Conservation (phyloP, 2,113 vertebrate species). For the Psammodynastes pulverulentus region DNA sequence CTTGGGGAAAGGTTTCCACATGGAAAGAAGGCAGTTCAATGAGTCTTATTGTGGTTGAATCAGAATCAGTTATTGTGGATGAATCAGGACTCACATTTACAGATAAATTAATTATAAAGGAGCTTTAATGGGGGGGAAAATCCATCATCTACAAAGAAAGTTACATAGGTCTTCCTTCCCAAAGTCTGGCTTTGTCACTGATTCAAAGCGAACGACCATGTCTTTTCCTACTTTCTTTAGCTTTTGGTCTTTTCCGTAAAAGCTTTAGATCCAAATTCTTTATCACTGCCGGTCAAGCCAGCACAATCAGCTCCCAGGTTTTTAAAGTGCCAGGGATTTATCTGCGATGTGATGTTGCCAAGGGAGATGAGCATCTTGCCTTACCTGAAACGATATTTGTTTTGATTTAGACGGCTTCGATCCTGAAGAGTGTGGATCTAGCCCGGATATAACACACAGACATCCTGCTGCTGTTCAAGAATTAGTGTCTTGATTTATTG, state of each 20-base stretch:
- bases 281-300: neutral
- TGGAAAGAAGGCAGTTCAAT: no score
- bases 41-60: neutral
- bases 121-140: neutral
- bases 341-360: neutral
- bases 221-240: neutral
- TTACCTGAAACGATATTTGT: neutral
- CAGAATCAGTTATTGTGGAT: no score
- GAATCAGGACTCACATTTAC: neutral
- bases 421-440: neutral
- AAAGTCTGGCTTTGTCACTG: neutral
- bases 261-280: neutral
- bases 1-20: neutral
- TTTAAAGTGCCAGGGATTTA: no score
- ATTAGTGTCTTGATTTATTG: no score
- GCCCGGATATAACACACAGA: no score
- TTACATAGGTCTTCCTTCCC: neutral
- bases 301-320: neutral
- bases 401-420: neutral
- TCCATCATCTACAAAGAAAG: neutral
- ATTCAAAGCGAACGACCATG: neutral
- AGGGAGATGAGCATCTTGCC: neutral
- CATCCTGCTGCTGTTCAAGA: neutral
- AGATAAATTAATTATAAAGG: neutral
- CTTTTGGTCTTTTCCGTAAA: neutral